phyloP scores from a whole-genome alignment of 2,113 vertebrate genomes.

The Caranx melampygus region DNA sequence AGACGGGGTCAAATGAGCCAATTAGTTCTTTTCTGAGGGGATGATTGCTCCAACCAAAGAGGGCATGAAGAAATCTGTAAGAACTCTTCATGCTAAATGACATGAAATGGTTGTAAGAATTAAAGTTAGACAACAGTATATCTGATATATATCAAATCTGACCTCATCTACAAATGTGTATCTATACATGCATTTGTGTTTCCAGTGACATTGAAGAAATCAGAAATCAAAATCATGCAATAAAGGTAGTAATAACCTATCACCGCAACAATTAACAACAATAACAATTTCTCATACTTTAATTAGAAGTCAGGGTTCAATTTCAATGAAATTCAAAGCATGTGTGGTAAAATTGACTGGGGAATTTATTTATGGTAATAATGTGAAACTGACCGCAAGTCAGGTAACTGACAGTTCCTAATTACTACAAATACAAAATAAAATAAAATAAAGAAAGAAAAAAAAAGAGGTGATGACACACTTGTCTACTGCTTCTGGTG shows the following conservation, averaged over 20 bases:
- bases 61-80: background rate
- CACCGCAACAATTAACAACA: background rate
- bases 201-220: background rate
- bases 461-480: no score
- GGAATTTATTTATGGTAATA: no score
- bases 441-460: no score
- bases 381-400: background rate
- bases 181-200: background rate
- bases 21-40: slow-evolving; percentile 18
- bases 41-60: background rate
- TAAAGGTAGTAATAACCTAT: no score
- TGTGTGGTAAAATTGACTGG: background rate
- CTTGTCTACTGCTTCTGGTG: no score
- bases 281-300: background rate
- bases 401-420: background rate
- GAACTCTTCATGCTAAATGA: slow-evolving; percentile 6
- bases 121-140: background rate
- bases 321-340: background rate
- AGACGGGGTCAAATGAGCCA: slow-evolving; percentile 27
- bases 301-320: background rate
- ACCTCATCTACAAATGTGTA: background rate
- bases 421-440: background rate
- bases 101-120: background rate
- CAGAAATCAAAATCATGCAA: background rate
- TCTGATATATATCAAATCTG: background rate